Conservation (phyloP, 2,113 vertebrate genomes). For the Notothenia rossii region DNA sequence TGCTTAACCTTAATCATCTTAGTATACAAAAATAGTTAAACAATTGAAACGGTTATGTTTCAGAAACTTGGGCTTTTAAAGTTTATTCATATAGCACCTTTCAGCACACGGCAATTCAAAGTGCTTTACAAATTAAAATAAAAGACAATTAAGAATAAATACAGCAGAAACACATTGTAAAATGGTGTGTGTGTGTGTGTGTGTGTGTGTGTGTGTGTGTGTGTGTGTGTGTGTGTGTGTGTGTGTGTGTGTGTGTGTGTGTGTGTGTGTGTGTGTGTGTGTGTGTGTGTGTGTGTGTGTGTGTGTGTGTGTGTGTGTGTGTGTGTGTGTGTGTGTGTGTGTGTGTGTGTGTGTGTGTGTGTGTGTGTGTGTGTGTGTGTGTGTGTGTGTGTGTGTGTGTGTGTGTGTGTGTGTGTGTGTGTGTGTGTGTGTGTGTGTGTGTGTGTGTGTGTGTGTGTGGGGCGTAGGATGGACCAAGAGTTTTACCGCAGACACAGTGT, state of each 20-base stretch:
- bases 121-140: no score
- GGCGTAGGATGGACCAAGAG: conserved; percentile 98
- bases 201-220: background rate
- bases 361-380: background rate
- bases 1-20: background rate
- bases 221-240: conserved; percentile 6
- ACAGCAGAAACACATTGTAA: no score
- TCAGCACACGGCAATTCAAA: no score
- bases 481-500: conserved; percentile 96
- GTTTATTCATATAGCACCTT: no score
- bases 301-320: conserved; percentile 14
- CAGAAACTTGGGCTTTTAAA: no score
- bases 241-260: conserved; percentile 12
- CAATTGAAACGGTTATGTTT: no score
- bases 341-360: conserved; percentile 14
- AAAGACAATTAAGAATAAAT: no score
- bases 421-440: conserved; percentile 7
- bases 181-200: background rate
- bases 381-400: conserved; percentile 3
- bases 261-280: conserved; percentile 12
- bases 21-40: background rate
- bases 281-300: conserved; percentile 8
- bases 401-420: conserved; percentile 11
- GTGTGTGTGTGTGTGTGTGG: conserved; percentile 13
- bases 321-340: conserved; percentile 8